Evolutionary conservation across 2,888 invertebrate species (phyloP).

Genomic region (Agrotis clavis): DNA sequence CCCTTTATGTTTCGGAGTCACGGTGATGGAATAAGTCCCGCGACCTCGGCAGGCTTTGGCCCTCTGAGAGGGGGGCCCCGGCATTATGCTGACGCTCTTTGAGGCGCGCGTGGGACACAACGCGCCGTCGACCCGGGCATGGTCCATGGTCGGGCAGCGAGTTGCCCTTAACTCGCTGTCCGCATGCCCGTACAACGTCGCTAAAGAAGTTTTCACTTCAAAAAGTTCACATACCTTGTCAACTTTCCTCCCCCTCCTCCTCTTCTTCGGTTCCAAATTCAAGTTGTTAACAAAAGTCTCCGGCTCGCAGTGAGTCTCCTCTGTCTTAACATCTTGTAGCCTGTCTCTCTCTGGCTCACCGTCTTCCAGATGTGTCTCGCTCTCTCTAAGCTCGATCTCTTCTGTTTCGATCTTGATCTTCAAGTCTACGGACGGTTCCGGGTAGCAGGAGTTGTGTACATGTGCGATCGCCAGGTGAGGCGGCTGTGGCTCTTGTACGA

Average conservation of each 20-base stretch:
- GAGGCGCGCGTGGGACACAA: no score
- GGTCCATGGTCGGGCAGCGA: no score
- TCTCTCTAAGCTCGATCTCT: background rate
- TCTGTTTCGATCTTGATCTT: conserved; percentile 47
- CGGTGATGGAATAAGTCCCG: no score
- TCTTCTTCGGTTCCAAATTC: conserved; percentile 54
- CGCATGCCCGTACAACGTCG: no score
- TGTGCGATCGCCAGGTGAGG: conserved; percentile 23
- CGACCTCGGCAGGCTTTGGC: no score
- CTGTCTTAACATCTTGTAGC: conserved; percentile 57
- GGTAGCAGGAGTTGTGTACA: background rate
- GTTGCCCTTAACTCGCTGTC: no score
- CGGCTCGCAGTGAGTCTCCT: conserved; percentile 75
- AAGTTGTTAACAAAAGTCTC: conserved; percentile 78
- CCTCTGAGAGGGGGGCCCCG: no score
- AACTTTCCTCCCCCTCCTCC: conserved; percentile 38
- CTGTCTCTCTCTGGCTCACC: background rate
- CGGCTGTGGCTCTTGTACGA: background rate
- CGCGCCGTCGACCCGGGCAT: no score
- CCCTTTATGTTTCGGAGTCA: no score
- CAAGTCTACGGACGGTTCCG: background rate
- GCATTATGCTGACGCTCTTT: no score
- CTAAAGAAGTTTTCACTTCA: no score
- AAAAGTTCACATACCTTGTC: conserved; percentile 28
- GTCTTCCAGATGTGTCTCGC: background rate